Conservation (phyloP, 2,113 vertebrate species). For the Thamnaconus septentrionalis region DNA sequence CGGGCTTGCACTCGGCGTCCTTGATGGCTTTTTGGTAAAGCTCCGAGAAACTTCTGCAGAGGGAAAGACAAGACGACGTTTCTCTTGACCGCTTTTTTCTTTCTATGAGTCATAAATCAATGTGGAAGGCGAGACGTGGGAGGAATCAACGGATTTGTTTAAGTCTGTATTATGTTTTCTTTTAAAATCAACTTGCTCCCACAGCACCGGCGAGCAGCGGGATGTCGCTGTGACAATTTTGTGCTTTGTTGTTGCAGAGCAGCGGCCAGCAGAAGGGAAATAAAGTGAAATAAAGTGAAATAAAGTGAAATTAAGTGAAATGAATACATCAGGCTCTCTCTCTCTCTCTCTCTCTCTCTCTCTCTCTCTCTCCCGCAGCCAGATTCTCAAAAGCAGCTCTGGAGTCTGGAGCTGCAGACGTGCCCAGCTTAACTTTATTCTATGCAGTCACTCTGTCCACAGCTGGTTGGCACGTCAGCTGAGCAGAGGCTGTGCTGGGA, state of each 20-base stretch:
- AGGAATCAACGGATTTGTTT: conserved; percentile 9
- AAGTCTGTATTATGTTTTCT: background rate
- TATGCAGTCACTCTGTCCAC: conserved; percentile 9
- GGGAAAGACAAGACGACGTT: conserved; percentile 4
- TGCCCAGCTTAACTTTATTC: conserved; percentile 15
- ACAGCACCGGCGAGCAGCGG: background rate
- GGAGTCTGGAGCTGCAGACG: background rate
- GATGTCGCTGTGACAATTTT: conserved; percentile 19
- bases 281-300: too few relatives aligned
- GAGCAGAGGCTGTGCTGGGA: conserved; percentile 24
- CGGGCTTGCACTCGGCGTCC: conserved; percentile 81
- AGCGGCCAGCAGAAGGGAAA: conserved; percentile 12
- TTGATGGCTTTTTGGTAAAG: conserved; percentile 87
- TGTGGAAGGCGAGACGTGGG: background rate
- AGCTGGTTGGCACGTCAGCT: conserved; percentile 31
- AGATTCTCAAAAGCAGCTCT: conserved; percentile 3
- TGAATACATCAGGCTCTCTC: too few relatives aligned
- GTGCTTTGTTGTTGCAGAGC: conserved; percentile 29
- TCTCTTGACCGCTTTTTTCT: background rate
- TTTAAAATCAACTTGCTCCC: conserved; percentile 10
- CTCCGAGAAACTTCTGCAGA: conserved; percentile 86
- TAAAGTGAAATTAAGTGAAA: too few relatives aligned
- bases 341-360: too few relatives aligned
- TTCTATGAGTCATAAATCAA: conserved; percentile 11
- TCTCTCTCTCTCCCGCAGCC: background rate